Base-by-base conservation (phyloP, 92 coral and sea anemone species). In the Paragorgia papillata region DNA sequence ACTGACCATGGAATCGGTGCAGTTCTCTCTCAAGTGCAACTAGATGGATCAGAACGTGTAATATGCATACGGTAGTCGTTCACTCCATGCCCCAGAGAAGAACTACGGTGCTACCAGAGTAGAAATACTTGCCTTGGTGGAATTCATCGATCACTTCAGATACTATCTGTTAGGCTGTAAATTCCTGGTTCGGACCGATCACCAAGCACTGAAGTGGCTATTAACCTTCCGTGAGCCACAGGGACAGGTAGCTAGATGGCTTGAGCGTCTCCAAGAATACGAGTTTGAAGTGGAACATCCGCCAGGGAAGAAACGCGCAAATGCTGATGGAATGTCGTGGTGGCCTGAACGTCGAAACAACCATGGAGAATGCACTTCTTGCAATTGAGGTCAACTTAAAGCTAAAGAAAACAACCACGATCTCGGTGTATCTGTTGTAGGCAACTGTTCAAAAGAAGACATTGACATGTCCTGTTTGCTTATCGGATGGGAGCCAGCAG, bases 311-410 rank as follows among this genome's bases (percentile, higher is more conserved):
- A 63, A 64, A n/a, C 91, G 83, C 54, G 66, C 26, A 12, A 83
- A 87, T 30, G 85, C 85, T 2, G 91, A 87, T 51, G 88, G 79
- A 4, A 26, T 83, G 61, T 83, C 88, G 9, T 55, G 88, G 39
- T 29, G 63, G 55, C 81, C 83, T 10, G 62, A 84, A 59, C 83
- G 85, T n/a, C 71, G 27, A 20, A 27, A 2, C 22, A 34, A 37
- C 26, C 83, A 74, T 56, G 86, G 85, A 27, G 49, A 79, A 22
- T 84, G 83, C 44, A 83, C 83, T 8, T 79, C 85, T 22, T 78
- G 83, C 53, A 34, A 14, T 28, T 31, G 30, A 22, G 15, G 14
- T 2, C 53, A 37, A 37, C 43, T 10, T 15, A 46, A 37, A 37
- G 43, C 43, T 12, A 37, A 37, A 4, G 5, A n/a, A n/a, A n/a